Conservation (phyloP, 2,888 invertebrate genomes). For the Aspidiotus rigidus region DNA sequence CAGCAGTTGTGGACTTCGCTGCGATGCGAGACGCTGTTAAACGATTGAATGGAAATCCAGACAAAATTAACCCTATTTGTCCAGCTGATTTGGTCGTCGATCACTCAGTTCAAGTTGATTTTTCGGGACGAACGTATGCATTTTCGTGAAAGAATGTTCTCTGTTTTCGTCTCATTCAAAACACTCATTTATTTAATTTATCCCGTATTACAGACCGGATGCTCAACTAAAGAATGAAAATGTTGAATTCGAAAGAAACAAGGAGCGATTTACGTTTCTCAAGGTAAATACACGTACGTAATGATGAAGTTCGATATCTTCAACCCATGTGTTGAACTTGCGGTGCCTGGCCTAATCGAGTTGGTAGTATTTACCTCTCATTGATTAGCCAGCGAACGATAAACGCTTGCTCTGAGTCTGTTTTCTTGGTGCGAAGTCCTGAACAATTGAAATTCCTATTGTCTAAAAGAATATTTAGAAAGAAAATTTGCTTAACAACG, state of each 20-base stretch:
- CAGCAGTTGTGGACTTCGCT: conserved; percentile 97
- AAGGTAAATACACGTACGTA: conserved; percentile 54
- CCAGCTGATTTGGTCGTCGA: conserved; percentile 97
- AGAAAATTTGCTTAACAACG: too few species aligned
- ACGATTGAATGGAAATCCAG: conserved; percentile 73
- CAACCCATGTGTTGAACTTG: not conserved
- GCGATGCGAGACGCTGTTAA: conserved; percentile 95
- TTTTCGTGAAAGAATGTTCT: not conserved
- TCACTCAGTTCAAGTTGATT: conserved; percentile 96
- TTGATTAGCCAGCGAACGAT: too few species aligned
- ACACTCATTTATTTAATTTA: conserved; percentile 34
- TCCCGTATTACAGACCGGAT: conserved; percentile 55
- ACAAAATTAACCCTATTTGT: conserved; percentile 92
- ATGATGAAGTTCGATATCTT: not conserved
- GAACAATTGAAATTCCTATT: too few species aligned
- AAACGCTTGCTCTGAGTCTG: too few species aligned
- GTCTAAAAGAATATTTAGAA: too few species aligned
- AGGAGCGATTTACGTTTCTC: conserved; percentile 88
- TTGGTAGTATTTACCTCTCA: too few species aligned
- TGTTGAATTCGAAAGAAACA: conserved; percentile 88
- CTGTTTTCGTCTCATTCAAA: not conserved
- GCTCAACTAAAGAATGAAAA: conserved; percentile 87
- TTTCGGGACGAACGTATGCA: conserved; percentile 55
- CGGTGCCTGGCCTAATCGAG: too few species aligned
- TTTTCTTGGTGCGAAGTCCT: too few species aligned